Percentiles rank a stretch among this genome's conserved stretches.
Conservation (phyloP, 2,113 vertebrate genomes). For the Paralichthys olivaceus region DNA sequence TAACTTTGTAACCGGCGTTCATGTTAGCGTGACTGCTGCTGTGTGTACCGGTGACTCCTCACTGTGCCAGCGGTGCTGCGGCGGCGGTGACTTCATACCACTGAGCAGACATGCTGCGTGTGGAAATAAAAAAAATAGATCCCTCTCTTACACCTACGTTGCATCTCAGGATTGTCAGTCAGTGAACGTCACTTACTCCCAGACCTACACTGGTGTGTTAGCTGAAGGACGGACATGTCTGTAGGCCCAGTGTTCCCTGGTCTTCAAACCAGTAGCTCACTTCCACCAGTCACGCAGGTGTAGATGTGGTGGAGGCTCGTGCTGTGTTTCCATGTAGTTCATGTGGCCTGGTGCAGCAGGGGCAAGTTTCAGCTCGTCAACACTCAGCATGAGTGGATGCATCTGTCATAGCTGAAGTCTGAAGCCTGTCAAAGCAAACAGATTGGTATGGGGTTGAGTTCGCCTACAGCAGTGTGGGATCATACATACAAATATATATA, state of each 20-base stretch:
- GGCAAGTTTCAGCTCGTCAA: slow-evolving; percentile 19
- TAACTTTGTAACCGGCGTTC: slow-evolving; percentile 19
- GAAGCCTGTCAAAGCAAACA: not conserved
- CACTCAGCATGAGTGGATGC: slow-evolving; percentile 8
- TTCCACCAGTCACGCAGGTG: slow-evolving; percentile 6
- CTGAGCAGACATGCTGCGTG: slow-evolving; percentile 21
- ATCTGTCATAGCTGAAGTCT: slow-evolving; percentile 12
- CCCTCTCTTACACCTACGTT: not conserved
- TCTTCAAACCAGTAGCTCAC: not conserved
- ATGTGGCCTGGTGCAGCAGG: slow-evolving; percentile 13
- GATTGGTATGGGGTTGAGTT: not conserved
- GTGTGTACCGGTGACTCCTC: slow-evolving; percentile 16
- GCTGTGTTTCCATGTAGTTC: slow-evolving; percentile 4
- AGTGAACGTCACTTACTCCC: not conserved
- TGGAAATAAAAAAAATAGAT: slow-evolving; percentile 6
- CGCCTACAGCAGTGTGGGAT: not conserved
- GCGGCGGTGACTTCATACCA: slow-evolving; percentile 73
- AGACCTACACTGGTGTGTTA: not conserved
- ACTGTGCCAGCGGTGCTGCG: slow-evolving; percentile 37
- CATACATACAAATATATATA: not conserved
- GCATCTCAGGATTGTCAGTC: not conserved
- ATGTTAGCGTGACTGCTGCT: not conserved
- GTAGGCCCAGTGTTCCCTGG: not conserved
- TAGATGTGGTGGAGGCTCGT: slow-evolving; percentile 13
- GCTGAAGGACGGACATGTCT: slow-evolving; percentile 23